phyloP scores from a whole-genome alignment of 2,113 vertebrate species.

The Malurus elegans region DNA sequence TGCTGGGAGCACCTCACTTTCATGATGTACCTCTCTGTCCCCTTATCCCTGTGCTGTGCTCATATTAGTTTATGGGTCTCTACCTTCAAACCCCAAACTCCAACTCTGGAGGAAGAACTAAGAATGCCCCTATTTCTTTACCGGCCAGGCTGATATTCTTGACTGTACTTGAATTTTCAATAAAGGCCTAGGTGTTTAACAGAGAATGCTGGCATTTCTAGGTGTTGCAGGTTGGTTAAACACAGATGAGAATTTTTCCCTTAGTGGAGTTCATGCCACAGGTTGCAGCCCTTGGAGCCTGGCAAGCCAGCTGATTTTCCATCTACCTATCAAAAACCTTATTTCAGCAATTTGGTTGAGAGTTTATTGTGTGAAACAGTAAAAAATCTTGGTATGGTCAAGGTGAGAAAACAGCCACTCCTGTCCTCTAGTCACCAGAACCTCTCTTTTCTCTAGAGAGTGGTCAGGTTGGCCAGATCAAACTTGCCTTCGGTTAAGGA shows the following conservation, averaged over 20 bases:
- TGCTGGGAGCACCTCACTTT: not conserved
- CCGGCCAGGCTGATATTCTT: not conserved
- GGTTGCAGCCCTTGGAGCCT: not conserved
- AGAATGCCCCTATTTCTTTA: fast-evolving
- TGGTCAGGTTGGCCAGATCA: not conserved
- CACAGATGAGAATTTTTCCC: not conserved
- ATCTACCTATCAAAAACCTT: not conserved
- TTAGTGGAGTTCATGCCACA: not conserved
- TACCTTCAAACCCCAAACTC: not conserved
- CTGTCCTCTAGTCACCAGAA: not conserved
- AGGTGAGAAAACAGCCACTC: not conserved
- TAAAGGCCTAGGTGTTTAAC: not conserved
- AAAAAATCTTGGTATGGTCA: not conserved
- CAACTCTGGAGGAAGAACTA: not conserved
- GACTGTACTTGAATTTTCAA: not conserved
- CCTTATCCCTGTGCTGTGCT: not conserved
- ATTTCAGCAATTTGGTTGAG: not conserved
- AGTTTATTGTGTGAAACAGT: not conserved
- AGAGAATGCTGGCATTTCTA: not conserved
- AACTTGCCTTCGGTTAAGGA: not conserved
- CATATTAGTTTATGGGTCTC: not conserved
- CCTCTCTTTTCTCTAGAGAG: not conserved
- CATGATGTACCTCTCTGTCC: not conserved
- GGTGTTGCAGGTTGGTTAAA: not conserved
- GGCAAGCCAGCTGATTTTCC: not conserved